phyloP scores from a whole-genome alignment of 2,888 invertebrate genomes.

The Cacoxenus indagator region DNA sequence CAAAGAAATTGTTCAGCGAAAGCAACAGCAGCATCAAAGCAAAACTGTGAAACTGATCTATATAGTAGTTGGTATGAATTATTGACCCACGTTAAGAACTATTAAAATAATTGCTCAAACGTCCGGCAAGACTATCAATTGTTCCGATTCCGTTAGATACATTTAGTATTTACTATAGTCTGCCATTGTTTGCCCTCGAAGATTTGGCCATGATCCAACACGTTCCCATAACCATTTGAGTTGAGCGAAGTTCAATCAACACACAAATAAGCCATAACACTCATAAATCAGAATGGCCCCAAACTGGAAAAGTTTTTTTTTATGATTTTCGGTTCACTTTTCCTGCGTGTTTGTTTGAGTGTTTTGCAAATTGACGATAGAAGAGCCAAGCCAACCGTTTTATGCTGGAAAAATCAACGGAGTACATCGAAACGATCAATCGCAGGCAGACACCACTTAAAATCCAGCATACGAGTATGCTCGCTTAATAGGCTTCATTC shows the following conservation, averaged over 20 bases:
- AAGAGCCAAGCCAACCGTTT: too few species aligned
- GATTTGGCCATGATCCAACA: conserved; percentile 10
- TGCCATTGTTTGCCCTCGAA: not conserved
- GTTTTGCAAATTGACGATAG: too few species aligned
- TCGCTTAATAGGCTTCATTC: not conserved
- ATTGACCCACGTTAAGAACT: not conserved
- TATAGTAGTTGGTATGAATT: too few species aligned
- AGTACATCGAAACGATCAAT: not conserved
- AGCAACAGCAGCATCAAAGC: too few species aligned
- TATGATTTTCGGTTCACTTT: too few species aligned
- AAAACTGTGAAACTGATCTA: too few species aligned
- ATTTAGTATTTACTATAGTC: not conserved
- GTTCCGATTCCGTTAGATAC: not conserved
- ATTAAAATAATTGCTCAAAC: not conserved
- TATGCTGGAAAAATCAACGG: not conserved
- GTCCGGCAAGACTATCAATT: not conserved
- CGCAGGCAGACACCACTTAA: too few species aligned
- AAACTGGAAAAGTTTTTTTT: too few species aligned
- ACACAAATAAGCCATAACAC: conserved; percentile 13
- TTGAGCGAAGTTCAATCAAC: not conserved
- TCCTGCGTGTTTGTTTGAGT: too few species aligned
- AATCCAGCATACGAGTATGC: not conserved
- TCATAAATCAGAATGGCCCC: conserved; percentile 4
- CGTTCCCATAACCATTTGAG: conserved; percentile 15
- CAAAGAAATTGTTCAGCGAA: too few species aligned